Percentiles rank a stretch among this genome's conserved stretches.
These are phyloP conservation scores for Rhabdophis nuchalis DNA, from an alignment of 2,797 vertebrate species.

Conservation along the genomic window DNA sequence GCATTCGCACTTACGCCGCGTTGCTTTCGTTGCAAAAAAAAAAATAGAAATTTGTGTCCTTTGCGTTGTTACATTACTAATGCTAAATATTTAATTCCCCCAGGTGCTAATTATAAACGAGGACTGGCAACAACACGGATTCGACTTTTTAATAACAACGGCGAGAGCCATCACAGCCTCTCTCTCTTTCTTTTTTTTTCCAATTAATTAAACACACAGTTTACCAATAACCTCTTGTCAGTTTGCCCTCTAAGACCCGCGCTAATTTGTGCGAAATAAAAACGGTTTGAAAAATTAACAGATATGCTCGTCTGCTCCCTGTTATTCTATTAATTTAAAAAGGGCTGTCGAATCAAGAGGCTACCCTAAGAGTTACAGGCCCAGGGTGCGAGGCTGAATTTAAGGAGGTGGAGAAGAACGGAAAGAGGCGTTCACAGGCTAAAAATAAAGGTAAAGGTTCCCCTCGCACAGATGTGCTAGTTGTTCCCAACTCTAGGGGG, in stretches of 20 bases:
- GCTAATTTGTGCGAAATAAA: constrained; percentile 97
- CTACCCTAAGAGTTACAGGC: constrained; percentile 59
- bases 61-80: constrained; percentile 98
- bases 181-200: constrained; percentile 67
- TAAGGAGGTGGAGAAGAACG: constrained; percentile 18
- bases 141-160: constrained; percentile 99
- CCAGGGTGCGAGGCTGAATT: constrained; percentile 7
- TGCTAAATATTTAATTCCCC: constrained; percentile 99
- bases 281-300: constrained; percentile 84
- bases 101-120: constrained; percentile 98
- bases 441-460: neutral
- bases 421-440: constrained; percentile 25
- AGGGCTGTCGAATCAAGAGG: constrained; percentile 63
- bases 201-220: constrained; percentile 99
- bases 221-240: constrained; percentile 99
- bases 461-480: too few species aligned
- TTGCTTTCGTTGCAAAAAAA: constrained; percentile 90
- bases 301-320: constrained; percentile 69
- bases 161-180: constrained; percentile 99
- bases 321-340: constrained; percentile 70
- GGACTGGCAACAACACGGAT: constrained; percentile 98
- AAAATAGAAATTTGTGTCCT: constrained; percentile 99
- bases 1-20: constrained; percentile 88
- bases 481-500: too few species aligned
- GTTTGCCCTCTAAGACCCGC: constrained; percentile 97